Evolutionary conservation across 2,113 vertebrate genomes (phyloP), one percentile per base, ranked within the genome.

Genomic region (Trochalopteron elliotii): DNA sequence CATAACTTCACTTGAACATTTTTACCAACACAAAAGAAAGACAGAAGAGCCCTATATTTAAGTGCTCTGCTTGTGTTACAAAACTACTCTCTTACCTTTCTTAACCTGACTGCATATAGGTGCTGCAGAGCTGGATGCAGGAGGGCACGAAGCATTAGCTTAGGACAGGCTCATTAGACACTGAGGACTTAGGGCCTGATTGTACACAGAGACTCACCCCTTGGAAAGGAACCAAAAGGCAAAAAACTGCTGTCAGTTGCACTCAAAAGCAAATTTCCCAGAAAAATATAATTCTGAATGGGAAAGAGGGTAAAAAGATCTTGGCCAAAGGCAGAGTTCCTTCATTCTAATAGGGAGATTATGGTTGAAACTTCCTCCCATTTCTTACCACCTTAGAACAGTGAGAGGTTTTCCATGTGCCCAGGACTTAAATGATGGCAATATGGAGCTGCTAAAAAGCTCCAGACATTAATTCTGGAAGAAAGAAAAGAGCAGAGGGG

Each of bases 21-120:
- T 94, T 93, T 80, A 77, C 44, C 17, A 61, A 60, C 52, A 72
- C 57, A 85, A 69, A 31, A 91, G 76, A 91, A 64, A 64, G 37
- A 87, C 37, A 68, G 44, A 92, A 81, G 20, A 67, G 63, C 12
- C 5, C 7, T 3, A 0, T 49, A 50, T 79, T 94, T 70, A 82
- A 84, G 71, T 47, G 22, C 20, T 79, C 45, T 84, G 24, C 61
- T 49, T 79, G 21, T 75, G n/a, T 69, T 75, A 78, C 37, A 67
- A 53, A 69, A 39, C 45, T 53, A 4, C 35, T 21, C 10, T 77
- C 14, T 57, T 37, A 57, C n/a, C 53, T 84, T 91, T 76, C 67
- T 35, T 85, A 74, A 61, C 42, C 53, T 61, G 53, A 31, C 31
- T 85, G 74, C 44, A 14, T 44, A 52, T 68, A 44, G 68, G 42